Evolutionary conservation across 1,140 invertebrate genomes (phyloP), one percentile per base, ranked within the genome.

Genomic region (Solenopsis invicta): DNA sequence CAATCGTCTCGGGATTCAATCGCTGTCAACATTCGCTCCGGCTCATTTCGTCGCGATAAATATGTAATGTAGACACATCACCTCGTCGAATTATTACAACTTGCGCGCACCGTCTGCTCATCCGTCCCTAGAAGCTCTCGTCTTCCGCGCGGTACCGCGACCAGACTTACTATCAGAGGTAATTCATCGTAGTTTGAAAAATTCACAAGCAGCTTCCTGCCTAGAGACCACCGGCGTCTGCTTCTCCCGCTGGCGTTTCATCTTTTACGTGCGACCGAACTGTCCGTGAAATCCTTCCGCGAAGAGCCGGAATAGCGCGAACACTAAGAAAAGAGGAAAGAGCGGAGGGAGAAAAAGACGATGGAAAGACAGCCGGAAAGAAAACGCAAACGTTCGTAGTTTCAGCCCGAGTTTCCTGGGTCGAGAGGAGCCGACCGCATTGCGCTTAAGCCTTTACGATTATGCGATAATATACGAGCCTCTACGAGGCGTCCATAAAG

Each of bases 391-490:
- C 41, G 72, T 59, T 41, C 52, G 64, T 67, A 74, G 66, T 80
- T 74, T 50, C 34, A 62, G 12, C 37, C n/a, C 52, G 45, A 48
- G 67, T 75, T 52, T 54, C 56, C 13, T 10, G 29, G 45, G 48
- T 48, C 29, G 54, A 64, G 87, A 80, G 56, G 50, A 85, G n/a
- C 66, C 66, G 59, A 74, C 85, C 61, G 48, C 77, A 64, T 87
- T 89, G 76, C 80, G 77, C 86, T 78, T 87, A 89, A 89, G 86
- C 84, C 88, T 87, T 90, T 87, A 87, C 80, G 86, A 90, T 90
- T 87, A 87, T 90, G 88, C 88, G 88, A 87, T 89, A 89, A 88
- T 85, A 88, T 81, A 82, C 71, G 82, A 77, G 82, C 71, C 59
- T 82, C 61, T 59, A 67, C 67, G 84, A 54, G 80, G 75, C 62